Evolutionary conservation across 2,888 invertebrate genomes (phyloP).

Genomic region (Pristionchus mayeri): DNA sequence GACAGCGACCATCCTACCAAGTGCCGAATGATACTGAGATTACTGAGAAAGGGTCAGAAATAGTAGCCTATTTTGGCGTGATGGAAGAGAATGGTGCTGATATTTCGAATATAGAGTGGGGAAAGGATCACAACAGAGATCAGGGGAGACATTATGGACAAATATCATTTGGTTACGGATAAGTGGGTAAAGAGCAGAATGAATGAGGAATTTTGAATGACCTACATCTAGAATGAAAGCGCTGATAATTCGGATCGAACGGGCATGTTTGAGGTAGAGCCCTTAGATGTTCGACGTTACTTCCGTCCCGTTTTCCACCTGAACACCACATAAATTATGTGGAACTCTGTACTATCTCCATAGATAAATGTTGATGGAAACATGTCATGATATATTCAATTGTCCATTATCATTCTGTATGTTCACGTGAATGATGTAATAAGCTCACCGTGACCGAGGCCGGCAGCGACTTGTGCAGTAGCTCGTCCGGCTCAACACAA

Average conservation of each 20-base stretch:
- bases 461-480: constrained; percentile 51
- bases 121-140: constrained; percentile 37
- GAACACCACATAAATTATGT: background rate
- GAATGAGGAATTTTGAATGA: background rate
- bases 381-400: no score
- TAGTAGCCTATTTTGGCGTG: constrained; percentile 19
- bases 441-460: background rate
- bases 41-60: background rate
- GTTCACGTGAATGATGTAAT: no score
- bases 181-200: no score
- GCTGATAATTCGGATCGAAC: constrained; percentile 49
- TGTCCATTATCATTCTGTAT: no score
- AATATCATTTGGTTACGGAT: constrained; percentile 34
- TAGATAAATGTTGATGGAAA: background rate
- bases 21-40: constrained; percentile 23
- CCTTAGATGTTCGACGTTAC: constrained; percentile 45
- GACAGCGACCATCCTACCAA: no score
- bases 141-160: constrained; percentile 40
- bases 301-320: constrained; percentile 56
- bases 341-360: background rate
- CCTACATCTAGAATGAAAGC: constrained; percentile 17
- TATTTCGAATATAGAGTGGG: background rate
- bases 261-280: constrained; percentile 53
- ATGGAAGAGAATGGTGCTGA: background rate
- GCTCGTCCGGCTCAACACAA: constrained; percentile 74